These are phyloP conservation scores for Babyrousa celebensis DNA, from an alignment of 2,797 vertebrate genomes.

Conservation along the genomic window DNA sequence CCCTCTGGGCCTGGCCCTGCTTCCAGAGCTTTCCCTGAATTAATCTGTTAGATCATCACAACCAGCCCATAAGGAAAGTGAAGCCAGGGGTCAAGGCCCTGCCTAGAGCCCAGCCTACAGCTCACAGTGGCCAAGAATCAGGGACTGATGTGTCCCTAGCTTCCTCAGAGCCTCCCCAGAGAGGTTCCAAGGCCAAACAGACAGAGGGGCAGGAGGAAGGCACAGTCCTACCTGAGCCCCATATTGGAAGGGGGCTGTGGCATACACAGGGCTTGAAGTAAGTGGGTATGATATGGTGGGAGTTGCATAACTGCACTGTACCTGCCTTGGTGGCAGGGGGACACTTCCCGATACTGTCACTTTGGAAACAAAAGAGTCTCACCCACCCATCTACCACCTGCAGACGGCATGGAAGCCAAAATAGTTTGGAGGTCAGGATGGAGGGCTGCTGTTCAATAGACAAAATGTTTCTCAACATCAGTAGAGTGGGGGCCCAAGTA, in stretches of 20 bases:
- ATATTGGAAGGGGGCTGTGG: background rate
- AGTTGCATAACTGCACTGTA: background rate
- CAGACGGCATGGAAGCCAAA: background rate
- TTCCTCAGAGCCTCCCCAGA: background rate
- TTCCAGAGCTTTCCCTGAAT: background rate
- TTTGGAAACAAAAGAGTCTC: background rate
- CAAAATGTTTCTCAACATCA: background rate
- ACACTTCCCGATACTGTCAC: conserved; percentile 11
- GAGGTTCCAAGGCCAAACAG: background rate
- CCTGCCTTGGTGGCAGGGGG: background rate
- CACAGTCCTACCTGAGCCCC: background rate
- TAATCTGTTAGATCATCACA: background rate
- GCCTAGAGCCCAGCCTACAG: background rate
- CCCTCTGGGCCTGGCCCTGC: background rate
- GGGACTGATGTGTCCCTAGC: background rate
- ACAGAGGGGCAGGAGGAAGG: background rate
- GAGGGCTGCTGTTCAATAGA: background rate
- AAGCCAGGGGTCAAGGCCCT: background rate
- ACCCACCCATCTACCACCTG: background rate
- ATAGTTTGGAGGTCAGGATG: background rate
- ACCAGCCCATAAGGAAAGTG: background rate
- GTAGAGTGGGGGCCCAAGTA: too few species aligned
- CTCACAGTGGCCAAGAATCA: background rate
- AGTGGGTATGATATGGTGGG: background rate
- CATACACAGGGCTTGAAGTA: background rate